Percentiles rank a stretch among this genome's conserved stretches.
phyloP scores from a whole-genome alignment of 2,797 vertebrate species.

The Falco columbarius region DNA sequence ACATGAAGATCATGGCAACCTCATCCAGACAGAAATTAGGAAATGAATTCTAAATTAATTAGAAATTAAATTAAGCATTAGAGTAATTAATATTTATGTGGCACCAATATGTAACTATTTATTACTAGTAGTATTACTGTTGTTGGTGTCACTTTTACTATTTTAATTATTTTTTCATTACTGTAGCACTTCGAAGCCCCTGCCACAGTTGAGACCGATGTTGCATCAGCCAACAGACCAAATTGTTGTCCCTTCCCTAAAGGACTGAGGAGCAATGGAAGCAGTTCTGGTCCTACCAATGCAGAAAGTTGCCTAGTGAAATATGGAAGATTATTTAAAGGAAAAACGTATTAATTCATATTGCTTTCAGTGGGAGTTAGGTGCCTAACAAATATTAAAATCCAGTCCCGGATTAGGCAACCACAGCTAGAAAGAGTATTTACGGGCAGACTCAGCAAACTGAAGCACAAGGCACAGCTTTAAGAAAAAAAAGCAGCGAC shows the following conservation, averaged over 20 bases:
- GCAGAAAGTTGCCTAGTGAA: not conserved
- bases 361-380: not conserved
- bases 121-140: not conserved
- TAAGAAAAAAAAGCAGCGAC: not conserved
- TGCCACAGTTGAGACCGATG: fast-evolving
- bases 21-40: constrained; percentile 16
- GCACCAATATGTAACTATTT: constrained; percentile 20
- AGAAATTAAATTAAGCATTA: constrained; percentile 51
- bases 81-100: constrained; percentile 54
- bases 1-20: not conserved
- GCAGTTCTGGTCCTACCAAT: not conserved
- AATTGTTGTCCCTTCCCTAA: not conserved
- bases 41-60: constrained; percentile 62
- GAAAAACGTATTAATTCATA: not conserved
- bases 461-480: not conserved
- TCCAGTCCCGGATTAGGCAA: not conserved
- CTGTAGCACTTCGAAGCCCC: not conserved
- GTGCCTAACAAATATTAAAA: not conserved
- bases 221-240: not conserved
- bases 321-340: not conserved
- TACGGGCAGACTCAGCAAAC: not conserved
- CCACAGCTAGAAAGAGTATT: not conserved
- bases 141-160: not conserved
- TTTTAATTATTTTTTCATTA: not conserved
- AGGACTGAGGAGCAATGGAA: not conserved